Percentiles rank a stretch among this genome's conserved stretches.
Conservation (phyloP, 2,888 invertebrate species). For the Autographa pulchrina region DNA sequence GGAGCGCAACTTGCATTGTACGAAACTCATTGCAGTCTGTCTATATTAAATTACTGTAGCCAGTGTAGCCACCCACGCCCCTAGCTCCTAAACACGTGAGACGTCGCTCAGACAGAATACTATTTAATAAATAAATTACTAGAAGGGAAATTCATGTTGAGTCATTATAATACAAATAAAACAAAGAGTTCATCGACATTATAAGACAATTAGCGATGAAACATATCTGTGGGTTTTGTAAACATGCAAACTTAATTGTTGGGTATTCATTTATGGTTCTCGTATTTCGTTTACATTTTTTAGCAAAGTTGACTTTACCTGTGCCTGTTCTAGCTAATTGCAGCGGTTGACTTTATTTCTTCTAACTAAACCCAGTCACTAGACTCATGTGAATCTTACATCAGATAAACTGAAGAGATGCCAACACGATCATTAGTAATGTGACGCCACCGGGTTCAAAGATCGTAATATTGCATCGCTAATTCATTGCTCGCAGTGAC, state of each 20-base stretch:
- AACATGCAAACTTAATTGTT: background rate
- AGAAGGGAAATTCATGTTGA: background rate
- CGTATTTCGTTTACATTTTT: background rate
- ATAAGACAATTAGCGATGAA: background rate
- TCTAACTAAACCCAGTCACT: background rate
- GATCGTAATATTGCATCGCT: conserved; percentile 17
- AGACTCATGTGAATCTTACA: background rate
- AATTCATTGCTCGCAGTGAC: conserved; percentile 15
- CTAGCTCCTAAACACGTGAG: background rate
- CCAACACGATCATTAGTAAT: conserved; percentile 11
- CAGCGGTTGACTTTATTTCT: background rate
- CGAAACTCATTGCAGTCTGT: background rate
- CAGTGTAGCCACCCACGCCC: background rate
- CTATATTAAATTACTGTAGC: background rate
- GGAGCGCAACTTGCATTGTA: conserved; percentile 3
- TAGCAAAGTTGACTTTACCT: background rate
- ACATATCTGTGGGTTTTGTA: background rate
- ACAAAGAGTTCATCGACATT: background rate
- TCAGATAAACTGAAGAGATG: conserved; percentile 15
- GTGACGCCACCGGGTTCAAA: conserved; percentile 31
- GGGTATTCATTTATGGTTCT: conserved; percentile 1
- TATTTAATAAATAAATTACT: background rate
- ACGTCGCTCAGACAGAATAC: background rate
- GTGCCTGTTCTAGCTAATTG: background rate
- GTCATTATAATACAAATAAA: background rate